Percentiles rank a stretch among this genome's conserved stretches.
Evolutionary conservation across 2,888 invertebrate species (phyloP).

Genomic region (Eilema griseolum): DNA sequence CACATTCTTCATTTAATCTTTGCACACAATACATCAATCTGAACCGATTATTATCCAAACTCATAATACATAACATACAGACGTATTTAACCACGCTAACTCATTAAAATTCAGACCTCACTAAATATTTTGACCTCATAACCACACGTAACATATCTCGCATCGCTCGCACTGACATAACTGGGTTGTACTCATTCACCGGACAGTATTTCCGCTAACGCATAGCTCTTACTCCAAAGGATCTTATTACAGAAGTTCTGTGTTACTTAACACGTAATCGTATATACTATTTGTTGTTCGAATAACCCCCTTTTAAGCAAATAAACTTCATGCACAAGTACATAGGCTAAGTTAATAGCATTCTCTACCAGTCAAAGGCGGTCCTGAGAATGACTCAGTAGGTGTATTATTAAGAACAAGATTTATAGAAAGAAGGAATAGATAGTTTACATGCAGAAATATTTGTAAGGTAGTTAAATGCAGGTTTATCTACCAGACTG

Average conservation of each 20-base stretch:
- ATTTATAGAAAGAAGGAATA: too few species aligned
- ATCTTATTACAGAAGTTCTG: constrained; percentile 44
- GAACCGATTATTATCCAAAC: background rate
- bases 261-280: constrained; percentile 37
- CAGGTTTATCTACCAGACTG: too few species aligned
- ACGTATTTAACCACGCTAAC: constrained; percentile 5
- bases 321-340: background rate
- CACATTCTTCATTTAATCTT: background rate
- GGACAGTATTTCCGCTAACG: constrained; percentile 27
- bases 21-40: constrained; percentile 1
- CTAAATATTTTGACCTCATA: constrained; percentile 31
- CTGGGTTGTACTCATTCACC: constrained; percentile 37
- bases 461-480: background rate
- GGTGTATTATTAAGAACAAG: too few species aligned
- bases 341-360: too few species aligned
- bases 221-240: constrained; percentile 34
- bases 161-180: constrained; percentile 23
- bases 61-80: constrained; percentile 4
- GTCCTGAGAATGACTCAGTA: too few species aligned
- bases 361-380: too few species aligned
- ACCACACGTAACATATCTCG: constrained; percentile 21
- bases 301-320: background rate
- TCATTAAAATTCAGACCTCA: constrained; percentile 18
- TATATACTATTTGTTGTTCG: constrained; percentile 5
- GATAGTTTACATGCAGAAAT: too few species aligned